Evolutionary conservation across 2,797 vertebrate species (phyloP).

Genomic region (Tauraco hartlaubi): DNA sequence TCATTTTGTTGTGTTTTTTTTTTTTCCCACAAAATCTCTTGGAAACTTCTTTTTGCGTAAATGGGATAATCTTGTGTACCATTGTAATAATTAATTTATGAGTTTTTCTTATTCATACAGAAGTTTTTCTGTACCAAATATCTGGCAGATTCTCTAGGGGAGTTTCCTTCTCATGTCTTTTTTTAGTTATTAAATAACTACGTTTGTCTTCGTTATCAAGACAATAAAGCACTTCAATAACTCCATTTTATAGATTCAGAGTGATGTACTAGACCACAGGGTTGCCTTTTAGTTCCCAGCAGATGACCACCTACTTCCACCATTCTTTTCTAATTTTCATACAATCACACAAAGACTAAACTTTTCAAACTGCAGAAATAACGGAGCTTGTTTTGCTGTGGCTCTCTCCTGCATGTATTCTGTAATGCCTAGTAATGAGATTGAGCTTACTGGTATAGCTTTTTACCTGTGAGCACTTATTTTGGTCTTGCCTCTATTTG

Average conservation of each 20-base stretch:
- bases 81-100: neutral
- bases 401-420: neutral
- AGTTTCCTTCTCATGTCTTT: neutral
- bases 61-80: neutral
- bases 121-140: neutral
- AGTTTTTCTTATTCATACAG: neutral
- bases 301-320: neutral
- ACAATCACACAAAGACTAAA: neutral
- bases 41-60: neutral
- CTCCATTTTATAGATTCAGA: neutral
- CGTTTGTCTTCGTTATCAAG: neutral
- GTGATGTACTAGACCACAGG: fast-evolving
- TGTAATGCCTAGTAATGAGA: neutral
- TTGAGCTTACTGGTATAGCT: neutral
- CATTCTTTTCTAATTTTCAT: neutral
- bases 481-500: neutral
- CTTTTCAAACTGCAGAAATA: neutral
- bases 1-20: neutral
- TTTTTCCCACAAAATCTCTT: neutral
- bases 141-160: neutral
- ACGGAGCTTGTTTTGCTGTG: neutral
- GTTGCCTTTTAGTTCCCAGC: neutral
- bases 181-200: neutral
- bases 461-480: neutral
- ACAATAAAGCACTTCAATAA: neutral